Percentiles rank a stretch among this genome's conserved stretches.
Conservation (phyloP, 1,140 invertebrate genomes). For the Helicorthomorpha holstii region DNA sequence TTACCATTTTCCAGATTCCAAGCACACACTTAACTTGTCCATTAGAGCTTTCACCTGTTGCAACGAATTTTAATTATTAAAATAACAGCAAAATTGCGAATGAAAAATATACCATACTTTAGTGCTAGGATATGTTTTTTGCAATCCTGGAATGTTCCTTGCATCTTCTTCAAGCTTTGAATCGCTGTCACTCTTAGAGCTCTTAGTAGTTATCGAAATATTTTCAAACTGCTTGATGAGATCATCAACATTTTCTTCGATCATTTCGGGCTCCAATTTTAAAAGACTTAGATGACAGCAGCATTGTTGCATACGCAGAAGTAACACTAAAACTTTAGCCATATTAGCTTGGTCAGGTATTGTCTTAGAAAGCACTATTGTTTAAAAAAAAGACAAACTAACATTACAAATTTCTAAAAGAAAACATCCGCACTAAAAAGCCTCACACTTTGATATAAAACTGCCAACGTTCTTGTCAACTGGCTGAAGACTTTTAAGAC, state of each 20-base stretch:
- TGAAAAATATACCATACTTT: too few relatives aligned
- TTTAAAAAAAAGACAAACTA: neutral
- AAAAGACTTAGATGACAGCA: slow-evolving; percentile 66
- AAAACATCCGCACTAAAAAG: too few relatives aligned
- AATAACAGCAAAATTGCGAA: too few relatives aligned
- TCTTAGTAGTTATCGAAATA: neutral
- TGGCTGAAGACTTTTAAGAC: too few relatives aligned
- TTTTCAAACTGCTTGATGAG: neutral
- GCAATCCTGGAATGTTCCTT: neutral
- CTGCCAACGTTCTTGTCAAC: too few relatives aligned
- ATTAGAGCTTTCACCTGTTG: too few relatives aligned
- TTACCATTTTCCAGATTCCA: neutral
- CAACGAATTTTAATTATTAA: too few relatives aligned
- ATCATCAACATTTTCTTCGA: neutral
- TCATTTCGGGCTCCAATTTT: neutral
- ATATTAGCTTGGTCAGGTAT: neutral
- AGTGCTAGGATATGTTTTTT: too few relatives aligned
- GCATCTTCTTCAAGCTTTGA: neutral
- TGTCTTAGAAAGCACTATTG: neutral
- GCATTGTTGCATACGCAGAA: slow-evolving; percentile 68
- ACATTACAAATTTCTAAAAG: too few relatives aligned
- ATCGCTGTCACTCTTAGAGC: too few relatives aligned
- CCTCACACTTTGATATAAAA: too few relatives aligned
- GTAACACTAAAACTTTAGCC: slow-evolving; percentile 46
- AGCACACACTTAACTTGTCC: too few relatives aligned